These are phyloP conservation scores for Amblyraja radiata DNA, from an alignment of 2,797 vertebrate genomes.

Conservation along the genomic window DNA sequence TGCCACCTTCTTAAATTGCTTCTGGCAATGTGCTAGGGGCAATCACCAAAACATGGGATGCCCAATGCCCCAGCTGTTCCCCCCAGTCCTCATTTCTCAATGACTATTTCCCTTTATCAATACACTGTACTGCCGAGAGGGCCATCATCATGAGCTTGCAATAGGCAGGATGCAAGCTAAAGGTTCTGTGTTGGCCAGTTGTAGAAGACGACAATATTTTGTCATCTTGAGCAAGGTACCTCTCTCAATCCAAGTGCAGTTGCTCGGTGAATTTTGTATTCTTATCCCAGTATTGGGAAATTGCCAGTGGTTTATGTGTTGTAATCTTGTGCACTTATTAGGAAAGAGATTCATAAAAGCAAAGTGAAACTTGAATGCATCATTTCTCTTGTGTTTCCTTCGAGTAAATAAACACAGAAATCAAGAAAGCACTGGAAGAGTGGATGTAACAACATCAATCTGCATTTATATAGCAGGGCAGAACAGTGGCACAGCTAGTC, in stretches of 20 bases:
- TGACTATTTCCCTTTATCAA: not conserved
- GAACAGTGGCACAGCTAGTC: no score
- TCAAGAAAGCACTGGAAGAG: not conserved
- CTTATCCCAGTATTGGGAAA: not conserved
- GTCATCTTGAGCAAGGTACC: not conserved
- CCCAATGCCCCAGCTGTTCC: conserved; percentile 24
- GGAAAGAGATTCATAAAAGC: not conserved
- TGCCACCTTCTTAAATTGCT: conserved; percentile 38
- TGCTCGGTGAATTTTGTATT: not conserved
- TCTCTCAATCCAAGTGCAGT: not conserved
- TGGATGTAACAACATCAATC: no score
- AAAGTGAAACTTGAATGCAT: not conserved
- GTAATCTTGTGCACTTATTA: not conserved
- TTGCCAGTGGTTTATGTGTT: not conserved
- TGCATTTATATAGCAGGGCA: no score
- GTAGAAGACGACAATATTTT: not conserved
- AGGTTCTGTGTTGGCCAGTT: not conserved
- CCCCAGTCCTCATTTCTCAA: conserved; percentile 29
- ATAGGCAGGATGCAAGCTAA: not conserved
- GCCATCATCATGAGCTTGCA: not conserved
- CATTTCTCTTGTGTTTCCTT: not conserved
- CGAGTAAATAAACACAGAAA: not conserved
- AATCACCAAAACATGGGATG: not conserved
- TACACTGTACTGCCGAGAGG: no score
- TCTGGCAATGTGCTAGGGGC: conserved; percentile 31